Evolutionary conservation across 2,113 vertebrate genomes (phyloP).

Genomic region (Caracal caracal): DNA sequence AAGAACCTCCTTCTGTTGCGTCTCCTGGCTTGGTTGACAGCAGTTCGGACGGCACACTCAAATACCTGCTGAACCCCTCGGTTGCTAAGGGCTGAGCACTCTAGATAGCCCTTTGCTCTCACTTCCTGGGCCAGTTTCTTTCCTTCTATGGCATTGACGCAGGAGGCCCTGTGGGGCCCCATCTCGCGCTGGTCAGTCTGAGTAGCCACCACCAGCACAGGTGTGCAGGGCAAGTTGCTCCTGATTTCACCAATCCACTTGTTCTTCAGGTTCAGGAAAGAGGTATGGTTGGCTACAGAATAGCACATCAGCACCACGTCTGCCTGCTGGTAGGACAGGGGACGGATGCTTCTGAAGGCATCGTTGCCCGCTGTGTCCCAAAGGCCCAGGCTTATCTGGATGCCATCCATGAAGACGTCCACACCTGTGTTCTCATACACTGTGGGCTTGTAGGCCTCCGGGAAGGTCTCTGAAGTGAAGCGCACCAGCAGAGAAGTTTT

Average conservation of each 20-base stretch:
- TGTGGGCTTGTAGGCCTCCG: conserved; percentile 94
- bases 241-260: conserved; percentile 95
- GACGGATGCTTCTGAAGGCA: conserved; percentile 93
- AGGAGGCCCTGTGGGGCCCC: conserved; percentile 88
- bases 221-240: conserved; percentile 90
- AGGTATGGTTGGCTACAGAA: conserved; percentile 94
- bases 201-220: conserved; percentile 94
- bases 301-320: conserved; percentile 96
- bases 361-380: conserved; percentile 98
- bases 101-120: conserved; percentile 94
- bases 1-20: conserved; percentile 90
- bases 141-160: conserved; percentile 89
- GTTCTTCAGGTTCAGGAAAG: conserved; percentile 90
- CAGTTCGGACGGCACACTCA: conserved; percentile 93
- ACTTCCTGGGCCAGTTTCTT: conserved; percentile 92
- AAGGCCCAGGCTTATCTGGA: conserved; percentile 95
- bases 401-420: conserved; percentile 96
- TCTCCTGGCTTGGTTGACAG: conserved; percentile 90
- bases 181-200: conserved; percentile 95
- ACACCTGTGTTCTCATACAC: conserved; percentile 98
- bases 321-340: conserved; percentile 96
- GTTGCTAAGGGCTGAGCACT: conserved; percentile 96
- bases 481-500: conserved; percentile 96
- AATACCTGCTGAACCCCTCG: conserved; percentile 97
- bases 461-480: conserved; percentile 97